A percentile compares a stretch with the other conserved stretches of the same genome.
phyloP scores from a whole-genome alignment of 2,113 vertebrate species.

The Taurulus bubalis region DNA sequence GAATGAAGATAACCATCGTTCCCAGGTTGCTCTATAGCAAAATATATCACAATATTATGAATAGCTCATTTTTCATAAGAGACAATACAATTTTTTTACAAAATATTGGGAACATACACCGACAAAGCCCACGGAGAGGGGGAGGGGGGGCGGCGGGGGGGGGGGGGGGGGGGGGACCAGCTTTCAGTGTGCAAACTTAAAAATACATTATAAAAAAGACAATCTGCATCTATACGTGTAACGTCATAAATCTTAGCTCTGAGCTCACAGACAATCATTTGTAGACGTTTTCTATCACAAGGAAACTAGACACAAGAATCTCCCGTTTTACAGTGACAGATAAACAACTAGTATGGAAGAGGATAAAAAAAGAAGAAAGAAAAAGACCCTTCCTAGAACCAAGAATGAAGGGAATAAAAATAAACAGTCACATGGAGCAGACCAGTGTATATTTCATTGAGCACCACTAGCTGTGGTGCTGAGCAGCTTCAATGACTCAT shows the following conservation, averaged over 20 bases:
- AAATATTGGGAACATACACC: conserved; percentile 1
- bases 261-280: conserved; percentile 2
- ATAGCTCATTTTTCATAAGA: neutral
- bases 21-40: conserved; percentile 4
- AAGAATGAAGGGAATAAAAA: neutral
- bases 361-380: neutral
- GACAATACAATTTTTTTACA: conserved; percentile 36
- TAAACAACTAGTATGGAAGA: neutral
- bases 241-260: conserved; percentile 6
- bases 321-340: conserved; percentile 11
- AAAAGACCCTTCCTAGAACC: neutral
- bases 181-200: conserved; percentile 1
- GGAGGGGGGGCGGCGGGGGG: too few species aligned
- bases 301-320: conserved; percentile 6
- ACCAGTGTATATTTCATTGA: conserved; percentile 22
- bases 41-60: conserved; percentile 16
- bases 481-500: conserved; percentile 36
- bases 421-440: conserved; percentile 1
- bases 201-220: conserved; percentile 23
- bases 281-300: neutral
- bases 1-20: conserved; percentile 7
- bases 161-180: too few species aligned
- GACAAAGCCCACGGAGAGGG: conserved; percentile 1
- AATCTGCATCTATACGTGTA: neutral
- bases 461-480: conserved; percentile 22